Base-by-base conservation (phyloP, 2,113 vertebrate genomes). In the Prinia subflava region DNA sequence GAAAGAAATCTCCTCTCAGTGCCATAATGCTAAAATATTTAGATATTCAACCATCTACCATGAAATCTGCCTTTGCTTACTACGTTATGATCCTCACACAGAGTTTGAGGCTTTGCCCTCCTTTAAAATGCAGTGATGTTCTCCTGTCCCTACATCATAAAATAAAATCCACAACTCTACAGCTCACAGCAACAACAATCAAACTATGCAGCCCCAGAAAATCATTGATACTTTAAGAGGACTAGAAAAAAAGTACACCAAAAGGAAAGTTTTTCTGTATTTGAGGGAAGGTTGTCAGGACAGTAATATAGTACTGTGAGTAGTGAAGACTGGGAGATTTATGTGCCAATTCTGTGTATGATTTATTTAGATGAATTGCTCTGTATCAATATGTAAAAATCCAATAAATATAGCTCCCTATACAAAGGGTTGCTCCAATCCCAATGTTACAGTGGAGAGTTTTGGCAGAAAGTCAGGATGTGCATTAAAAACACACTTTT, bases 401-500 rank as follows among this genome's bases (percentile, higher is more conserved):
- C 97, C 89, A 98, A 98, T 98, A 98, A 97, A 97, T 98, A 97
- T 97, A 94, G 87, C 64, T 97, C 95, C 95, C 93, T 95, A 83
- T 96, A 97, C 97, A 95, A 96, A 87, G 88, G 84, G 60, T 74
- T 85, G 93, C 64, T 95, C 89, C 94, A 93, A 90, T 96, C 96
- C 96, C 96, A 97, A 23, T 90, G 92, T 97, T 97, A 92, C 95
- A 86, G 96, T 83, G 95, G 96, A 97, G 92, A 97, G 90, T 84
- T 97, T 98, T 98, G 98, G 98, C 98, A 98, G 97, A 97, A 98
- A 97, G 97, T 98, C 98, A 98, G 98, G 96, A 97, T 80, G 86
- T 98, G 98, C 98, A 98, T 98, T 98, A 98, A 98, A 98, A 98
- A 97, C 97, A 98, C 97, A 97, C 97, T 97, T 98, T 96, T 96